A percentile compares a stretch with the other conserved stretches of the same genome.
phyloP scores from a whole-genome alignment of 2,888 invertebrate species.

The Spodoptera littoralis region DNA sequence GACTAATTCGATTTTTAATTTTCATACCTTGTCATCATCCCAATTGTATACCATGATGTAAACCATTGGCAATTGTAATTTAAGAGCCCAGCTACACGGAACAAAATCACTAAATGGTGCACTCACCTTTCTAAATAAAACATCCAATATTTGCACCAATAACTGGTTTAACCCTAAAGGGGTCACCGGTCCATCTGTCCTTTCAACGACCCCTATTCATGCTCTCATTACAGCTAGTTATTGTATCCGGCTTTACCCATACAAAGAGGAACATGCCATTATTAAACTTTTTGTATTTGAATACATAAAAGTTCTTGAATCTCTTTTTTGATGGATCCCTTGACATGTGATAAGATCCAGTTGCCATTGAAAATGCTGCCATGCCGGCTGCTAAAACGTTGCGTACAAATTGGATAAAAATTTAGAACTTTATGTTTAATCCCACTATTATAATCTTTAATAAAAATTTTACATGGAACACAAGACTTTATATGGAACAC shows the following conservation, averaged over 20 bases:
- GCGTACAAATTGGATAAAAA: too few species aligned
- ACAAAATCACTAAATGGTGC: slow-evolving; percentile 10
- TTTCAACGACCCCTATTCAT: slow-evolving; percentile 2
- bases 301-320: neutral
- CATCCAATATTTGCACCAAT: slow-evolving; percentile 22
- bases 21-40: too few species aligned
- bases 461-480: too few species aligned
- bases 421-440: too few species aligned
- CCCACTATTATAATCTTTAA: too few species aligned
- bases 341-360: slow-evolving; percentile 1
- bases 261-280: slow-evolving; percentile 2
- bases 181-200: slow-evolving; percentile 20
- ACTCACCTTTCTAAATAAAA: slow-evolving; percentile 14
- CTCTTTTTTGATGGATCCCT: too few species aligned
- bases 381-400: too few species aligned
- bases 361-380: neutral
- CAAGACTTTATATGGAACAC: too few species aligned
- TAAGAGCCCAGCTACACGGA: too few species aligned
- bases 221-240: slow-evolving; percentile 6
- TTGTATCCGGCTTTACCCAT: slow-evolving; percentile 2
- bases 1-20: too few species aligned
- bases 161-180: slow-evolving; percentile 13
- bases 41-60: too few species aligned
- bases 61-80: too few species aligned
- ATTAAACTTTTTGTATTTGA: slow-evolving; percentile 2